These are phyloP conservation scores for Ctenochaetus hawaiiensis DNA, from an alignment of 2,797 vertebrate species.

Conservation along the genomic window DNA sequence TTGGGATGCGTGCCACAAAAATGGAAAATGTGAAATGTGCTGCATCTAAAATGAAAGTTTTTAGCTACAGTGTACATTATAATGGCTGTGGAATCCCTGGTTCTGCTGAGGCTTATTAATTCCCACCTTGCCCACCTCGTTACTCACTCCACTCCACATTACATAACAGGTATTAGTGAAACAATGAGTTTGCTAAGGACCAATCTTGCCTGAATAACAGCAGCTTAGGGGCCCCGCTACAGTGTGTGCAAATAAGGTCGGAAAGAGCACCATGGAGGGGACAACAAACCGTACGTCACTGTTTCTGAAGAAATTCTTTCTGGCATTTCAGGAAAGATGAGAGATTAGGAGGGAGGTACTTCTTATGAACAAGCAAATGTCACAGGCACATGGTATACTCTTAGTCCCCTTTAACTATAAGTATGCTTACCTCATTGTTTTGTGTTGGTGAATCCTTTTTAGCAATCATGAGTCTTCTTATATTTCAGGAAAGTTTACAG, in stretches of 20 bases:
- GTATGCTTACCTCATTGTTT: slow-evolving; percentile 1
- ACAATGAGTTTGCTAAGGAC: slow-evolving; percentile 64
- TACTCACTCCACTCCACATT: slow-evolving; percentile 54
- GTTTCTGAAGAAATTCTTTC: slow-evolving; percentile 17
- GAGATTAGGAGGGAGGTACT: slow-evolving; percentile 2
- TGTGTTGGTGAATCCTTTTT: not conserved
- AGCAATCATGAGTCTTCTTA: slow-evolving; percentile 12
- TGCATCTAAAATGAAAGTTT: not conserved
- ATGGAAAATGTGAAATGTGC: not conserved
- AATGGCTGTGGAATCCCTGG: not conserved
- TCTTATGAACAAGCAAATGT: slow-evolving; percentile 23
- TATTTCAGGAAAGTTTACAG: slow-evolving; percentile 2
- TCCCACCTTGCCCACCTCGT: slow-evolving; percentile 34
- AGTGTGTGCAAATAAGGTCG: slow-evolving; percentile 43
- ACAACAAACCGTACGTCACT: slow-evolving; percentile 13
- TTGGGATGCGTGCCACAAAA: not conserved
- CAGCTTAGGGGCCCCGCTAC: slow-evolving; percentile 37
- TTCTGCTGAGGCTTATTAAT: slow-evolving; percentile 26
- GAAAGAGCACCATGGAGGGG: slow-evolving; percentile 22
- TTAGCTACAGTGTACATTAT: not conserved
- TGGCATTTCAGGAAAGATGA: slow-evolving; percentile 39
- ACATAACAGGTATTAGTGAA: slow-evolving; percentile 67
- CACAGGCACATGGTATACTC: not conserved
- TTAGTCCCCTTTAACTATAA: not conserved
- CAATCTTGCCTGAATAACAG: slow-evolving; percentile 48